Conservation (phyloP, 2,113 vertebrate genomes). For the Pollimyrus isidori region DNA sequence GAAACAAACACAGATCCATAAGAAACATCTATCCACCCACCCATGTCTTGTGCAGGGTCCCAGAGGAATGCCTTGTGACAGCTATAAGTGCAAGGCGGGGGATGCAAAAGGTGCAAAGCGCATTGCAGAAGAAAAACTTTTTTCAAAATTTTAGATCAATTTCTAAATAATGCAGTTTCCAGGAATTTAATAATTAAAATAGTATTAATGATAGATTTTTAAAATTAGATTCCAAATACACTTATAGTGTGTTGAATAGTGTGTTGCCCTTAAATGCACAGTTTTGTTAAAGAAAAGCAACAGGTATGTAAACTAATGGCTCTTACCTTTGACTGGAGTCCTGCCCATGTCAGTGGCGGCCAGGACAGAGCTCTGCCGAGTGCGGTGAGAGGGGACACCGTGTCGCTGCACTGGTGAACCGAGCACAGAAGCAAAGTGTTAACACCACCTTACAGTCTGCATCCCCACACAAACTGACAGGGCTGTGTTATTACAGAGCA, state of each 20-base stretch:
- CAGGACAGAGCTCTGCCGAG: conserved; percentile 17
- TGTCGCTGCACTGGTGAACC: neutral
- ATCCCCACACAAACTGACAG: neutral
- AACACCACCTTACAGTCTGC: neutral
- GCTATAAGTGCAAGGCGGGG: neutral
- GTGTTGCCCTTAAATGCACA: neutral
- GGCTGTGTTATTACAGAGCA: neutral
- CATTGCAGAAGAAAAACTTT: neutral
- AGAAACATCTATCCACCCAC: neutral
- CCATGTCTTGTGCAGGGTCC: neutral
- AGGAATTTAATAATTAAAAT: neutral
- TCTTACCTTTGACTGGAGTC: conserved; percentile 58
- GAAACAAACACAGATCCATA: conserved; percentile 28
- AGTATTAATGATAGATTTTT: neutral
- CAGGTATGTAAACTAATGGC: neutral
- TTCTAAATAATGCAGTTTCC: neutral
- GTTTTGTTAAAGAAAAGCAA: neutral
- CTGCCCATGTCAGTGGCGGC: conserved; percentile 57
- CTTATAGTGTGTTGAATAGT: no score
- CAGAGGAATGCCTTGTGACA: neutral
- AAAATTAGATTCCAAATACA: neutral
- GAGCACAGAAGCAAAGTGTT: neutral
- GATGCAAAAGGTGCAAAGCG: neutral
- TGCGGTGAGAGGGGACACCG: neutral
- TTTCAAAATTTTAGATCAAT: neutral